phyloP scores from a whole-genome alignment of 2,113 vertebrate genomes.

The Cyprinodon variegatus region DNA sequence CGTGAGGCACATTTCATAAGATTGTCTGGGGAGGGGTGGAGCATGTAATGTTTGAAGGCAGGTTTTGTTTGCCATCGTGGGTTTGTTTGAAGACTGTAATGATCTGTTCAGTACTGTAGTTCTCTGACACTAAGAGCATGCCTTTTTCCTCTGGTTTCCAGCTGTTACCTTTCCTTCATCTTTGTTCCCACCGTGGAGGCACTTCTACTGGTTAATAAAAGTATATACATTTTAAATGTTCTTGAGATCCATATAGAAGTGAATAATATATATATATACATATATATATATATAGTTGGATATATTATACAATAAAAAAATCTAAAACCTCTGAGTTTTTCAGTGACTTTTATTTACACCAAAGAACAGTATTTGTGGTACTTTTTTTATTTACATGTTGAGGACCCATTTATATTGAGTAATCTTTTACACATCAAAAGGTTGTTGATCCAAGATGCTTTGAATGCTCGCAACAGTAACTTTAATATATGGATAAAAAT shows the following conservation, averaged over 20 bases:
- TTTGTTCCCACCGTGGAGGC: constrained; percentile 35
- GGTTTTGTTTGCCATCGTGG: constrained; percentile 8
- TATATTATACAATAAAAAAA: constrained; percentile 67
- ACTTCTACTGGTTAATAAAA: constrained; percentile 37
- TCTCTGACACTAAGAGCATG: constrained; percentile 61
- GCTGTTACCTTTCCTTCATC: constrained; percentile 45
- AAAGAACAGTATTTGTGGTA: neutral
- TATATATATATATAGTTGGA: constrained; percentile 66
- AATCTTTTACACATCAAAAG: neutral
- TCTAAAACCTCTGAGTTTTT: constrained; percentile 2
- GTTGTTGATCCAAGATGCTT: neutral
- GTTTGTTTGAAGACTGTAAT: constrained; percentile 22
- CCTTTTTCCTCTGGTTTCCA: constrained; percentile 48
- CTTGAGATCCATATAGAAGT: constrained; percentile 58
- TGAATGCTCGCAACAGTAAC: constrained; percentile 7
- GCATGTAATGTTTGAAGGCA: constrained; percentile 36
- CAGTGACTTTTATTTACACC: constrained; percentile 31
- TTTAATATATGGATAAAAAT: neutral
- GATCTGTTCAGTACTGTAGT: constrained; percentile 43
- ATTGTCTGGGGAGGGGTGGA: constrained; percentile 3
- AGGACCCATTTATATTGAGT: constrained; percentile 8
- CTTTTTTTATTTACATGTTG: neutral
- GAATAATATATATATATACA: constrained; percentile 48
- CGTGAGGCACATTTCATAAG: constrained; percentile 39
- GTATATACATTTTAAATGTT: constrained; percentile 59